These are phyloP conservation scores for Petrocephalus schoutedeni DNA, from an alignment of 2,797 vertebrate species.

Conservation along the genomic window DNA sequence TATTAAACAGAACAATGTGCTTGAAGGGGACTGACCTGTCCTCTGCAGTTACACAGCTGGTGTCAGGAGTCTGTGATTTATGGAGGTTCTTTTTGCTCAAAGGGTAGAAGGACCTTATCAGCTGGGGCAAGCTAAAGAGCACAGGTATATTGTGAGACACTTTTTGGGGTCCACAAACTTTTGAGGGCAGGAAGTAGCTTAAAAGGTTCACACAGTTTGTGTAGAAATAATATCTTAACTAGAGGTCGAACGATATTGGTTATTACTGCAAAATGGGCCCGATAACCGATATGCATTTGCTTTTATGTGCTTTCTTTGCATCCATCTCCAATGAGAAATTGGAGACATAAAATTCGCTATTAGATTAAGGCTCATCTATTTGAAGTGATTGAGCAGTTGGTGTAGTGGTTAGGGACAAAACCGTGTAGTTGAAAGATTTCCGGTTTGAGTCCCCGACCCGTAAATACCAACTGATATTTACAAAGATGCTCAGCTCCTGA, in stretches of 20 bases:
- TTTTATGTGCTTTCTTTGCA: too few relatives aligned
- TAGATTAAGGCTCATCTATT: too few relatives aligned
- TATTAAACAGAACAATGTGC: slow-evolving; percentile 2
- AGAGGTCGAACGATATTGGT: too few relatives aligned
- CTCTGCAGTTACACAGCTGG: not conserved
- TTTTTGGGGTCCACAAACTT: slow-evolving; percentile 2
- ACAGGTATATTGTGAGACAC: not conserved
- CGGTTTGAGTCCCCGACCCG: too few relatives aligned
- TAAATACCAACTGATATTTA: not conserved
- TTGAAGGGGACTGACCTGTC: not conserved
- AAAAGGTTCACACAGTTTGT: not conserved
- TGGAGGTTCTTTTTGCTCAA: not conserved
- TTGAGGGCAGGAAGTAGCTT: not conserved
- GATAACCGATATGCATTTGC: too few relatives aligned
- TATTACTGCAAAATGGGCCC: too few relatives aligned
- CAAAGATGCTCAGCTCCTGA: not conserved
- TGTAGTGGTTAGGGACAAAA: too few relatives aligned
- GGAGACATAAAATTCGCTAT: too few relatives aligned
- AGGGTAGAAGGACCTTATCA: not conserved
- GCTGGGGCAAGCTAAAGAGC: not conserved
- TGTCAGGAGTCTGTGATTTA: not conserved
- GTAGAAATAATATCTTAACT: not conserved
- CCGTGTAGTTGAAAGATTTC: too few relatives aligned
- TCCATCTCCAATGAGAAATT: too few relatives aligned
- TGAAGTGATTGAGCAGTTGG: too few relatives aligned